Evolutionary conservation across 2,888 invertebrate species (phyloP), one percentile per base, ranked within the genome.

Genomic region (Megaustenia siamemsis): DNA sequence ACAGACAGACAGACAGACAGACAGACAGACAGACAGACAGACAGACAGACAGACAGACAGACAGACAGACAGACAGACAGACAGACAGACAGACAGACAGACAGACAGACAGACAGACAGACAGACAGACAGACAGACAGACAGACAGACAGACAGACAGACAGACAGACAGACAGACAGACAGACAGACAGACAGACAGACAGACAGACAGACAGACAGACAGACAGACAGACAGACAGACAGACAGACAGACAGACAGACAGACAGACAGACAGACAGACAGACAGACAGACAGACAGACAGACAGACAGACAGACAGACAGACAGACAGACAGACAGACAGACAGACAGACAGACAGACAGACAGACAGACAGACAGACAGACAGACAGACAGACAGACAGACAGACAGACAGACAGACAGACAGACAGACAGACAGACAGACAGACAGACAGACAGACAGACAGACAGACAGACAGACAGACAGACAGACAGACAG

Each of bases 1-100:
- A 82, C 38, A 73, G 73, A 82, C 35, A 73, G 71, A 73, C 68
- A 82, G 82, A 82, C 40, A 56, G 38, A 38, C 32, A 71, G 49
- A 28, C 43, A 45, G 24, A 63, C 1, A 21, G 73, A 82, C 45
- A 78, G 56, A 53, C 56, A 38, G 35, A 63, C 68, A 68, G 32
- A 68, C 68, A 68, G 68, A 68, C 56, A 53, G 56, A 53, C 56
- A 53, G 56, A 53, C 56, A 53, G 56, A 53, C 56, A 53, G 56
- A 53, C 56, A 53, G 56, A 53, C 56, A 53, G 56, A 53, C 56
- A 53, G 56, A 53, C 56, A 53, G 56, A 53, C 56, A 53, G 56
- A 53, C 56, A 53, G 56, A 53, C 56, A 53, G 56, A 53, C 56
- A 53, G 56, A 53, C 56, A 53, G 56, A 53, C 56, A 53, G 56